Percentiles rank a stretch among this genome's conserved stretches.
phyloP scores from a whole-genome alignment of 2,797 vertebrate species.

The Rousettus madagascariensis region DNA sequence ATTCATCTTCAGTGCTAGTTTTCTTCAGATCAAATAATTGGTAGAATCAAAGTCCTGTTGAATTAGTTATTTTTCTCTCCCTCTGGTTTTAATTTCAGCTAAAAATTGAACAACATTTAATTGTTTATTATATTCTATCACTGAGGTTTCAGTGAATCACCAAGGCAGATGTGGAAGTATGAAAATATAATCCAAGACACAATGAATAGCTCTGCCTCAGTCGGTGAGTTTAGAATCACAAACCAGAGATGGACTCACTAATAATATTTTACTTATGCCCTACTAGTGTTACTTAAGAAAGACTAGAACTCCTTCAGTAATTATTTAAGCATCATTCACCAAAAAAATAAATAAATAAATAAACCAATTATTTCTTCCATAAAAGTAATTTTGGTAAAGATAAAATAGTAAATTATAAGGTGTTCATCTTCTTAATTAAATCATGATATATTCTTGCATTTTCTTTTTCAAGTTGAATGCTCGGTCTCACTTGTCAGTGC shows the following conservation, averaged over 20 bases:
- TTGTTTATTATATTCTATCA: background rate
- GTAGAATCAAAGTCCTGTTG: background rate
- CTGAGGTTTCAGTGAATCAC: background rate
- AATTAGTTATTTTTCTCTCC: background rate
- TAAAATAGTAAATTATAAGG: background rate
- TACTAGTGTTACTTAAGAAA: background rate
- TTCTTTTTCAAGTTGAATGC: background rate
- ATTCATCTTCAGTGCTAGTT: background rate
- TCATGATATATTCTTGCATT: background rate
- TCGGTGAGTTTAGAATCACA: background rate
- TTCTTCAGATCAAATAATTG: background rate
- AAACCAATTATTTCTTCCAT: background rate
- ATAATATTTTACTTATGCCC: background rate
- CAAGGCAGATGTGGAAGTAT: background rate
- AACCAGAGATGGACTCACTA: background rate
- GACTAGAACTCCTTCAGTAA: background rate
- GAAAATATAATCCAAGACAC: background rate
- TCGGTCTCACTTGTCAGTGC: background rate
- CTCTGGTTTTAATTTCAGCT: conserved; percentile 37
- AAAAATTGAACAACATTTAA: conserved; percentile 17
- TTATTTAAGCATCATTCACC: conserved; percentile 20
- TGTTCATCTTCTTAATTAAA: background rate
- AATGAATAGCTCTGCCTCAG: background rate
- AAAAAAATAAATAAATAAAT: background rate
- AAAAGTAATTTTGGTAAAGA: background rate